Evolutionary conservation across 2,113 vertebrate species (phyloP), one percentile per base, ranked within the genome.

Genomic region (Phoxinus phoxinus): DNA sequence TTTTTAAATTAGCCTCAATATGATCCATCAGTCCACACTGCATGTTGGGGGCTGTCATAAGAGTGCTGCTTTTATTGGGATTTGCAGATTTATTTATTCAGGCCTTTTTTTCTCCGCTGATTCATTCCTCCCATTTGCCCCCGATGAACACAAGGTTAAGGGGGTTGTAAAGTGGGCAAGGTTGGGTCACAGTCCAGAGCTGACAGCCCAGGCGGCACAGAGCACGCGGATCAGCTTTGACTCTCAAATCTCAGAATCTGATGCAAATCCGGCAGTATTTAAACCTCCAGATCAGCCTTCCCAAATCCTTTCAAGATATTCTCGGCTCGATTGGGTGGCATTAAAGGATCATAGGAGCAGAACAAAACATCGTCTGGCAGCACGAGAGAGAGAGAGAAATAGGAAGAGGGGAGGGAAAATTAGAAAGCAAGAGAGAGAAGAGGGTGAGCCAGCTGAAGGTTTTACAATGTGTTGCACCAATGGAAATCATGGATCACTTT

Each of bases 261-360:
- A 95, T 94, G 93, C 93, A 94, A 95, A 95, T 95, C 94, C 93
- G 85, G 88, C 91, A 88, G 91, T 93, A 93, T 94, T 94, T 94
- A 95, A 95, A 94, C 90, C 93, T 90, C 92, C 89, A 93, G 94
- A 95, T 95, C 93, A 94, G 92, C 92, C 90, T 78, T 86, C 86
- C 91, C 91, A 95, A 95, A 95, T 95, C 94, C 95, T 92, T 92
- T 94, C 93, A 94, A 95, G 93, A 94, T 95, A 94, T 94, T 93
- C 94, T 91, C 88, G 59, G 91, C 92, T 94, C 90, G 91, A 94
- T 95, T 94, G 94, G 93, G 91, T 89, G 90, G 94, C 92, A 95
- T 95, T 95, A 95, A 92, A 88, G 93, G 94, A 94, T 94, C 91
- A 93, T 91, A 87, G 90, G 58, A 86, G 92, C 91, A 89, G 94